Evolutionary conservation across 2,113 vertebrate genomes (phyloP).

Genomic region (Rhizomys pruinosus): DNA sequence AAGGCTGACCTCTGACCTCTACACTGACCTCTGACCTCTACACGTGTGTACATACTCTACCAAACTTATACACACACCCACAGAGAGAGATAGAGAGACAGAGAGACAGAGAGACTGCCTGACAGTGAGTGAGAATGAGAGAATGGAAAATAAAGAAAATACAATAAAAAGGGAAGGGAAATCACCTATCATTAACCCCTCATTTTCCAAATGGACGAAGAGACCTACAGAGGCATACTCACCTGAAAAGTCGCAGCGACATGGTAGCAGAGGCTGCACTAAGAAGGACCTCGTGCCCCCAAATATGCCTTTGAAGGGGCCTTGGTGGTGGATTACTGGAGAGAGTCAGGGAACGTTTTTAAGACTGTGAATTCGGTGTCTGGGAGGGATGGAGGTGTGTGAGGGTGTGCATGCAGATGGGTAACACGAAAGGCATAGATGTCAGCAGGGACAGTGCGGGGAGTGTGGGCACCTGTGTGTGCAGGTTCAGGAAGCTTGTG

Average conservation of each 20-base stretch:
- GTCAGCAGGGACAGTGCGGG: background rate
- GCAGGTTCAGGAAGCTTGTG: background rate
- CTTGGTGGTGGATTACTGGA: background rate
- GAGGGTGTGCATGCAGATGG: background rate
- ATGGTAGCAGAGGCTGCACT: background rate
- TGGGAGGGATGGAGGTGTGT: background rate
- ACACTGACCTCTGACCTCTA: no score
- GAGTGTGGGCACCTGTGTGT: background rate
- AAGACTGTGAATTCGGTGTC: background rate
- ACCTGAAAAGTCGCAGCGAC: slow-evolving; percentile 2
- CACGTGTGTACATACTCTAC: no score
- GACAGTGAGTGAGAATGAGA: no score
- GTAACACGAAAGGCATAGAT: background rate
- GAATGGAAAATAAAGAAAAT: no score
- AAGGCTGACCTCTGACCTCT: no score
- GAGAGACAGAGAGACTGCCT: background rate
- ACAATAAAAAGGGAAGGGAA: background rate
- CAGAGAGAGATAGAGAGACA: background rate
- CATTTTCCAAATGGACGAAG: slow-evolving; percentile 41
- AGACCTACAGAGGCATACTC: background rate
- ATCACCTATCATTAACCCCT: background rate
- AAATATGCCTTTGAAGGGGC: background rate
- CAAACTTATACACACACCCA: no score
- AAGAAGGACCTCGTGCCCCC: background rate
- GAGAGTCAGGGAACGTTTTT: background rate